A percentile compares a stretch with the other conserved stretches of the same genome.
phyloP scores from a whole-genome alignment of 2,888 invertebrate species.

The Troides helena region DNA sequence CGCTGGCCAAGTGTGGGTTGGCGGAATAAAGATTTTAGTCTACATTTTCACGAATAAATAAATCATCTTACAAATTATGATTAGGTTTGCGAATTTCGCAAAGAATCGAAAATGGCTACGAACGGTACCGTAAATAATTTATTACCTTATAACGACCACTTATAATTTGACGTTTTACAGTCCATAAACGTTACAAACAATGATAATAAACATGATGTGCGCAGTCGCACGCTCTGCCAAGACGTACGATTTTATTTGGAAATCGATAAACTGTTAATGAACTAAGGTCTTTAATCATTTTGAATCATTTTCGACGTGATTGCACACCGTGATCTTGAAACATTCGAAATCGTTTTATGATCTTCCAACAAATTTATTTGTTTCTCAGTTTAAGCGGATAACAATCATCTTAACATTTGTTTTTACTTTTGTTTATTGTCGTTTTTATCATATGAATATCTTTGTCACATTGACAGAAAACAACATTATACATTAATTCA shows the following conservation, averaged over 20 bases:
- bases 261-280: slow-evolving; percentile 22
- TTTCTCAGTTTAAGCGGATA: not conserved
- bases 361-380: not conserved
- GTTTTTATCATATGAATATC: no score
- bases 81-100: slow-evolving; percentile 5
- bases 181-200: slow-evolving; percentile 40
- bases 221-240: slow-evolving; percentile 28
- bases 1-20: no score
- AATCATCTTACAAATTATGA: not conserved
- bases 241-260: slow-evolving; percentile 17
- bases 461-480: no score
- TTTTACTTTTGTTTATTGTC: no score
- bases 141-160: slow-evolving; percentile 42
- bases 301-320: slow-evolving; percentile 19
- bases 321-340: slow-evolving; percentile 8
- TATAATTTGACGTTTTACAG: slow-evolving; percentile 44
- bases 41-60: not conserved
- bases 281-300: slow-evolving; percentile 13
- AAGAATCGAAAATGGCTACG: slow-evolving; percentile 32
- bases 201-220: slow-evolving; percentile 39
- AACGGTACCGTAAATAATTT: slow-evolving; percentile 36
- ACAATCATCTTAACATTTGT: not conserved
- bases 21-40: not conserved
- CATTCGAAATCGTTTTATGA: not conserved
- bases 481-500: no score